Percentiles rank a stretch among this genome's conserved stretches.
Evolutionary conservation across 2,888 invertebrate species (phyloP).

Genomic region (Hydrotaea diabolus): DNA sequence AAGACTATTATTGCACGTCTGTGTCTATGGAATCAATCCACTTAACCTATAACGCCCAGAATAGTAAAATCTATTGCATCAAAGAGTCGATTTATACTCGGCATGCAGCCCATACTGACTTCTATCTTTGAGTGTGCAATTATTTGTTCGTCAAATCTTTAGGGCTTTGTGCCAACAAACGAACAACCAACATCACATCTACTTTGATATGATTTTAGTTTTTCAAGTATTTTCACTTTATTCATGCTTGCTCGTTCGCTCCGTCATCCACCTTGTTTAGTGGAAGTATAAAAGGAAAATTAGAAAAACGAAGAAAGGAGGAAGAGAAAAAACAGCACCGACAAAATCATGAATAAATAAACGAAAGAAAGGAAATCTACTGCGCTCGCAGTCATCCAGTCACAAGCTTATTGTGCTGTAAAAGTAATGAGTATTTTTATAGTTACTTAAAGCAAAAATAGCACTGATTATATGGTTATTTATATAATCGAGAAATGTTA

Average conservation of each 20-base stretch:
- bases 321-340: slow-evolving; percentile 21
- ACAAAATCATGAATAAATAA: slow-evolving; percentile 53
- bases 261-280: slow-evolving; percentile 58
- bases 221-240: slow-evolving; percentile 64
- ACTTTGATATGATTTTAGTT: slow-evolving; percentile 38
- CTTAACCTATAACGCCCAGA: too few relatives aligned
- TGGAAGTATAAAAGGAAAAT: slow-evolving; percentile 54
- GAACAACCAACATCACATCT: slow-evolving; percentile 10
- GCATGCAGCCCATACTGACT: background rate
- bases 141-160: slow-evolving; percentile 33
- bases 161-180: slow-evolving; percentile 64
- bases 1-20: too few relatives aligned
- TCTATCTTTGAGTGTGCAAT: background rate
- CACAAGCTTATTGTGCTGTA: too few relatives aligned
- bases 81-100: background rate
- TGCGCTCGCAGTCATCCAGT: background rate
- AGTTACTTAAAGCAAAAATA: too few relatives aligned
- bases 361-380: slow-evolving; percentile 44
- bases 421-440: too few relatives aligned
- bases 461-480: too few relatives aligned
- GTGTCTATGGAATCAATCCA: too few relatives aligned
- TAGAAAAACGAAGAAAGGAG: background rate
- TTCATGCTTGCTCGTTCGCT: slow-evolving; percentile 31
- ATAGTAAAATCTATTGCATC: background rate
- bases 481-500: too few relatives aligned